These are phyloP conservation scores for Empis livida DNA, from an alignment of 2,888 invertebrate genomes.

Conservation along the genomic window DNA sequence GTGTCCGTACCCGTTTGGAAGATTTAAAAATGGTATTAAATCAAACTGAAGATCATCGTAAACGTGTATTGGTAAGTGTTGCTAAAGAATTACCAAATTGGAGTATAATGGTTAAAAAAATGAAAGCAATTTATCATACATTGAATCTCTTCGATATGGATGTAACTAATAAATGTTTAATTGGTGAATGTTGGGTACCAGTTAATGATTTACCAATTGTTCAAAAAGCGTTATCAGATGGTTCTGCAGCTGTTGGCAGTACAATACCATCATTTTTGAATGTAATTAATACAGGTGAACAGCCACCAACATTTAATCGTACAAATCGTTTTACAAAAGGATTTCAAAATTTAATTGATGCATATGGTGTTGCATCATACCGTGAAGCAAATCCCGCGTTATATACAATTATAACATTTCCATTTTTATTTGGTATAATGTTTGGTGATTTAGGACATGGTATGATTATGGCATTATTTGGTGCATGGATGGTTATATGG, in stretches of 20 bases:
- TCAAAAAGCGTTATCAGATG: constrained; percentile 65
- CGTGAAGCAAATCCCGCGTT: constrained; percentile 85
- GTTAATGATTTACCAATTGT: constrained; percentile 54
- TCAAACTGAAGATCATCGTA: constrained; percentile 74
- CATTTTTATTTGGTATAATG: constrained; percentile 92
- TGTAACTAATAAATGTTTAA: constrained; percentile 77
- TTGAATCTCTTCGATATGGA: constrained; percentile 87
- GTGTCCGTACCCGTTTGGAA: constrained; percentile 67
- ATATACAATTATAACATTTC: constrained; percentile 84
- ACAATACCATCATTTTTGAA: constrained; percentile 88
- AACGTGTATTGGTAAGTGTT: constrained; percentile 63
- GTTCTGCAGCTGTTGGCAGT: constrained; percentile 72
- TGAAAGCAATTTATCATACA: constrained; percentile 90
- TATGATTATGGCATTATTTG: constrained; percentile 66
- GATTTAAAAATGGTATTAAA: constrained; percentile 65
- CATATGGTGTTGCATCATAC: constrained; percentile 87
- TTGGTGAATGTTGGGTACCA: constrained; percentile 85
- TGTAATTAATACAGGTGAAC: constrained; percentile 64
- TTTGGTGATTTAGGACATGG: constrained; percentile 94
- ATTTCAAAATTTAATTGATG: constrained; percentile 86
- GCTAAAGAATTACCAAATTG: constrained; percentile 71
- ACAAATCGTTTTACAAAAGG: constrained; percentile 87
- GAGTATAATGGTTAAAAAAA: constrained; percentile 70
- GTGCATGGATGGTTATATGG: constrained; percentile 62
- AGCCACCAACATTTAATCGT: constrained; percentile 83